Evolutionary conservation across 2,113 vertebrate genomes (phyloP).

Genomic region (Cynopterus brachyotis): DNA sequence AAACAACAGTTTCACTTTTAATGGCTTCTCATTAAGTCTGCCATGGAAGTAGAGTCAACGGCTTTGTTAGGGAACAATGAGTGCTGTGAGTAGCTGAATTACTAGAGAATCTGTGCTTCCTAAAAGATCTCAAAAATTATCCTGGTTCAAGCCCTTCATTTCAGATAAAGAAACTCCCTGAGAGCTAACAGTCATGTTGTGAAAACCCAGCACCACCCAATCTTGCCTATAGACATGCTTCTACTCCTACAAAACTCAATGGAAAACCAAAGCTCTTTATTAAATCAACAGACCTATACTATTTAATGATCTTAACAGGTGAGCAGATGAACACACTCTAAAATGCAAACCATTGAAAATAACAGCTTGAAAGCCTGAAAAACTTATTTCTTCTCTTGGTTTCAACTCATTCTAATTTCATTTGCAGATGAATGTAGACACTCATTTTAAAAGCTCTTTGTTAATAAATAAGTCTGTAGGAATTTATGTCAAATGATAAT

Average conservation of each 20-base stretch:
- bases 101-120: not conserved
- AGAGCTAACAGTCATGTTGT: not conserved
- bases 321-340: not conserved
- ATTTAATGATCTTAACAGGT: not conserved
- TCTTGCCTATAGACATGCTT: not conserved
- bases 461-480: not conserved
- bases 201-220: not conserved
- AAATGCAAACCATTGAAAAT: not conserved
- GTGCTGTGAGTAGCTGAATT: not conserved
- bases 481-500: not conserved
- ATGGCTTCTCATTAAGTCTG: not conserved
- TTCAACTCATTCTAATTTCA: not conserved
- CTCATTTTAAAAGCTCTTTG: not conserved
- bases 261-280: not conserved
- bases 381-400: not conserved
- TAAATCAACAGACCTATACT: not conserved
- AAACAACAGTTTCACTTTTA: not conserved
- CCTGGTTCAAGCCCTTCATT: not conserved
- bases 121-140: not conserved
- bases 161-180: not conserved
- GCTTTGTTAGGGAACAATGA: not conserved
- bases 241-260: not conserved
- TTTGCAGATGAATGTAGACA: slow-evolving; percentile 14
- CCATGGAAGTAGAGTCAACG: not conserved
- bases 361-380: not conserved